Base-by-base conservation (phyloP, 2,797 vertebrate genomes). In the Sebastes kiyomatsui region DNA sequence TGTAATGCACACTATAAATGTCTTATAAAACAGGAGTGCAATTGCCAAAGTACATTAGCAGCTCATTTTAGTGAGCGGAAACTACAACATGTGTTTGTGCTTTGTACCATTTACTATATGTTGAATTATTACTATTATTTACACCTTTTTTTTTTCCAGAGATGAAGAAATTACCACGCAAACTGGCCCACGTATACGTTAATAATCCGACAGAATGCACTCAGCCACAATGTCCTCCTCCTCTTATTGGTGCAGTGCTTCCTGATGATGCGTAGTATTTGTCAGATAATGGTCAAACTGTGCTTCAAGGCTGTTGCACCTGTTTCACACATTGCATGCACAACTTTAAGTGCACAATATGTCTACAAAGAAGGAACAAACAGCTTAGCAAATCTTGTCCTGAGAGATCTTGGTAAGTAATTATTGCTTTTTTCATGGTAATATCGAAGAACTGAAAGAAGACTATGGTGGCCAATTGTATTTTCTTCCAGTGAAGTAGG, bases 381-480 rank as follows among this genome's bases (percentile, higher is more conserved):
- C n/a, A 73, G 22, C 12, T 33, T 32, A n/a, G 65, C 4, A 71
- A 59, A 75, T 33, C 12, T 56, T 61, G 20, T 54, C 73, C 65
- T 38, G 27, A 68, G 67, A 79, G 62, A 71, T 75, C 52, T 35
- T 22, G 2, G 11, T 10, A 35, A 62, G 33, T 69, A 75, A 71
- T 69, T 61, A 75, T 52, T 84, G 42, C 35, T 68, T 81, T 80
- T 80, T 73, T 59, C 18, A n/a, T 33, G 23, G 32, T 56, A 79
- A 75, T 67, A 69, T 72, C 18, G 11, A 60, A 71, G 12, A 80
- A 13, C 22, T 67, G 18, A 77, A 30, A 72, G 22, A 79, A 32
- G 35, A 65, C 28, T 54, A 16, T 9, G 14, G n/a, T 67, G 35
- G 58, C 56, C 69, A 55, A 49, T 56, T 86, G 59, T 35, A 49